Base-by-base conservation (phyloP, 1,140 invertebrate genomes). In the Calycopis cecrops region DNA sequence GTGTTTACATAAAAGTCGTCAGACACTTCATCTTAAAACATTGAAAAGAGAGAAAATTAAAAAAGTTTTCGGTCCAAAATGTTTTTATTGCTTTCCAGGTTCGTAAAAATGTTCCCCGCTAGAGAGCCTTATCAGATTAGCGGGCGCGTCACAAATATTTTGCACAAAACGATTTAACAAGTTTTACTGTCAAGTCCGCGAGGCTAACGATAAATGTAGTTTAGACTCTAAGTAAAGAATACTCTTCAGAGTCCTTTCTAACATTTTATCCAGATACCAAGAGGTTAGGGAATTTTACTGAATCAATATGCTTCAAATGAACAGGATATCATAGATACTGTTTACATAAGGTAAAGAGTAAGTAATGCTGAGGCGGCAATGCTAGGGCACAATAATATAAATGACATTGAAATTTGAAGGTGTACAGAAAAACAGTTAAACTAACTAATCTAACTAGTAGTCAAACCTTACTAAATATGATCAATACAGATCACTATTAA, bases 121-220 rank as follows among this genome's bases (percentile, higher is more conserved):
- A 40, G 11, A 40, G 14, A 40, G 12, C 38, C 38, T 40, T 12
- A 40, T 40, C 38, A 16, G 38, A 14, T 40, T 40, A 40, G 38
- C 35, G 38, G 12, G 14, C 21, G 21, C 8, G 38, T 40, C 38
- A 40, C 11, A 40, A 40, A 40, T 12, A 40, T 40, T 40, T 40
- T 40, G 38, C 38, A 40, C 38, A 40, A 40, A 40, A 40, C 38
- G n/a, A 14, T 40, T 40, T 40, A 40, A 14, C 11, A 40, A 40
- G n/a, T 40, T 14, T 1, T 28, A 3, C 21, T 28, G 21, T 28
- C 21, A 28, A 40, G 1, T 40, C 38, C 38, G 38, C 0, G 38
- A 40, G 21, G 38, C n/a, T 40, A 8, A n/a, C 12, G 14, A 14
- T 40, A 8, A 40, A n/a, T n/a, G n/a, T n/a, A n/a, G n/a, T 40